phyloP scores from a whole-genome alignment of 2,888 invertebrate genomes.

The Cyclophora punctaria region DNA sequence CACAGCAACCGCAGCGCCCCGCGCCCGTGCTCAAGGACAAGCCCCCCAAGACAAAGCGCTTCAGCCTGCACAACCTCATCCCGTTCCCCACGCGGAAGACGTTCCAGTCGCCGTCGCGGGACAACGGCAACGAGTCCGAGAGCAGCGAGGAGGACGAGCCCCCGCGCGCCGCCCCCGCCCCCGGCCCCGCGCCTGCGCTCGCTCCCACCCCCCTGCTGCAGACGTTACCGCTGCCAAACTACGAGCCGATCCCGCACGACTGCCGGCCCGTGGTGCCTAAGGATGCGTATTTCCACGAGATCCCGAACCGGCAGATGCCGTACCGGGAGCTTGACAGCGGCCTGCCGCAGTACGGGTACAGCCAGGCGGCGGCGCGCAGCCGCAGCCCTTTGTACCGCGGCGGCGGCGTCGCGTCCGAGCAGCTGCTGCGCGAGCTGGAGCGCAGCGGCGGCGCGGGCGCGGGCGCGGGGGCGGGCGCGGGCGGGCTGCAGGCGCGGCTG shows the following conservation, averaged over 20 bases:
- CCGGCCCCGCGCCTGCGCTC: constrained; percentile 65
- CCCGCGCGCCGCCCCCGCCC: constrained; percentile 44
- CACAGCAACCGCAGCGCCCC: constrained; percentile 63
- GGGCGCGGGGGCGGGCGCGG: constrained; percentile 46
- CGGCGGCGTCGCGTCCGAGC: constrained; percentile 72
- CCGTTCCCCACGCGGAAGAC: constrained; percentile 70
- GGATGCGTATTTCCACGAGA: constrained; percentile 77
- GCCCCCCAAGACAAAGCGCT: constrained; percentile 65
- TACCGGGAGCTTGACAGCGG: constrained; percentile 42
- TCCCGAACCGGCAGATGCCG: constrained; percentile 69
- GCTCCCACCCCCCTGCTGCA: constrained; percentile 69
- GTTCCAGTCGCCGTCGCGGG: constrained; percentile 62
- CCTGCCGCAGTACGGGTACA: constrained; percentile 44
- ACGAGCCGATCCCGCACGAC: constrained; percentile 64
- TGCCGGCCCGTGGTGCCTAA: constrained; percentile 67
- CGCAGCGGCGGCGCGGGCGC: constrained; percentile 49
- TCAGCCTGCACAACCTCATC: constrained; percentile 68
- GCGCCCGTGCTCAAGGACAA: constrained; percentile 66
- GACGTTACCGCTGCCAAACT: constrained; percentile 72
- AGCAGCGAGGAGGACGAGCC: constrained; percentile 76
- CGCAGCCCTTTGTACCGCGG: constrained; percentile 61
- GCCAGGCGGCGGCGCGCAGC: constrained; percentile 50
- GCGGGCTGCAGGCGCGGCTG: constrained; percentile 58
- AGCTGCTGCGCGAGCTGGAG: constrained; percentile 67
- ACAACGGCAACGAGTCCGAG: constrained; percentile 71